These are phyloP conservation scores for Phaetusa simplex DNA, from an alignment of 2,113 vertebrate species.

Conservation along the genomic window DNA sequence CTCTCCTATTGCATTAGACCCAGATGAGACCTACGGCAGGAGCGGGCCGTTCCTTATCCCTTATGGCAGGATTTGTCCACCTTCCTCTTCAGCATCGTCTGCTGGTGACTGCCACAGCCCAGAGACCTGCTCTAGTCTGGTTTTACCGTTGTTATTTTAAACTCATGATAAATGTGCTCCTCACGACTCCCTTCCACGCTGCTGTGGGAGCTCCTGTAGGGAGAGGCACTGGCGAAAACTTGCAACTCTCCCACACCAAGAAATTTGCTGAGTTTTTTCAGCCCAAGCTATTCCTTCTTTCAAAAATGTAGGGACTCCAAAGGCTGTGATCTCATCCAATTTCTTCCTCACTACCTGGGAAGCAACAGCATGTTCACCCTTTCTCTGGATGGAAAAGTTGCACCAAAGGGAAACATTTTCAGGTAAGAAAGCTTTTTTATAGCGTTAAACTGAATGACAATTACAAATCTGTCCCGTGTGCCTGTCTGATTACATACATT, in stretches of 20 bases:
- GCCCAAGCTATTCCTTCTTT: background rate
- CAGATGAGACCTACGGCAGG: background rate
- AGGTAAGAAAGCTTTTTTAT: background rate
- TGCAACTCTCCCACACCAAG: background rate
- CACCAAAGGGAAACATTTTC: background rate
- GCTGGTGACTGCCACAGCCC: background rate
- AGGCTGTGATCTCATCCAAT: background rate
- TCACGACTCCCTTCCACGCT: background rate
- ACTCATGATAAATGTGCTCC: background rate
- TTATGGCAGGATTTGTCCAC: background rate
- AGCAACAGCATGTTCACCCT: background rate
- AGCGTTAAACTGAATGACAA: conserved; percentile 20
- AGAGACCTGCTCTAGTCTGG: background rate
- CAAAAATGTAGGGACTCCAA: background rate
- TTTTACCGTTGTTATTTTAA: background rate
- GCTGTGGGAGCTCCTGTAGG: background rate
- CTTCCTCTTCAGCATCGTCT: background rate
- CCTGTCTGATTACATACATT: conserved; percentile 29
- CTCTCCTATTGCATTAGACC: background rate
- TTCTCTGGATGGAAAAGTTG: conserved; percentile 40
- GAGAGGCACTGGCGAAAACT: background rate
- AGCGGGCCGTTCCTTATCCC: background rate
- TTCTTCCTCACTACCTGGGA: background rate
- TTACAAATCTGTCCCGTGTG: conserved; percentile 31
- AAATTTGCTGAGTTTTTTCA: background rate